Evolutionary conservation across 2,113 vertebrate species (phyloP).

Genomic region (Larimichthys crocea): DNA sequence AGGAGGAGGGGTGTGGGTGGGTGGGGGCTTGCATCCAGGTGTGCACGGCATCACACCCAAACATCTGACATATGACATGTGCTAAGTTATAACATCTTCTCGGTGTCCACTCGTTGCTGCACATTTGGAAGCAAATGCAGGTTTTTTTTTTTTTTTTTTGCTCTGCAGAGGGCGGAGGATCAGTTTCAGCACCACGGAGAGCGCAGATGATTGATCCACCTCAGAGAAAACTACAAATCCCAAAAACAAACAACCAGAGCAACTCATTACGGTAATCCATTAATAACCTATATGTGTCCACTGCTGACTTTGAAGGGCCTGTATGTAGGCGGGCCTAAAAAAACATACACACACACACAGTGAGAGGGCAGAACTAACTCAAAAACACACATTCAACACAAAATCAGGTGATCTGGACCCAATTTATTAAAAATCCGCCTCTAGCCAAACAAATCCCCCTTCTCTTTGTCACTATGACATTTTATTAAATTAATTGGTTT

Average conservation of each 20-base stretch:
- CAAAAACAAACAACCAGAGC: not conserved
- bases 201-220: slow-evolving; percentile 43
- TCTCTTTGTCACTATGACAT: slow-evolving; percentile 38
- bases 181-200: slow-evolving; percentile 75
- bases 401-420: slow-evolving; percentile 17
- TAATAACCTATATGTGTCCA: not conserved
- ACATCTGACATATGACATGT: slow-evolving; percentile 1
- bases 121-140: not conserved
- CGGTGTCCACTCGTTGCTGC: not conserved
- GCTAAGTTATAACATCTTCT: not conserved
- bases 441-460: slow-evolving; percentile 20
- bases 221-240: slow-evolving; percentile 5
- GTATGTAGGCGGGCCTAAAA: not conserved
- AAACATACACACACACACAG: no score
- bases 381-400: slow-evolving; percentile 26
- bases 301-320: not conserved
- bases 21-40: not conserved
- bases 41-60: slow-evolving; percentile 2
- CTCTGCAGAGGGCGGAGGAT: slow-evolving; percentile 16
- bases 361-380: slow-evolving; percentile 5
- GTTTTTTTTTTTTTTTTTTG: not conserved
- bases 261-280: not conserved
- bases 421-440: slow-evolving; percentile 27
- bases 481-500: slow-evolving; percentile 59
- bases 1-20: no score